Evolutionary conservation across 2,888 invertebrate genomes (phyloP), one percentile per base, ranked within the genome.

Genomic region (Trichopria drosophilae): DNA sequence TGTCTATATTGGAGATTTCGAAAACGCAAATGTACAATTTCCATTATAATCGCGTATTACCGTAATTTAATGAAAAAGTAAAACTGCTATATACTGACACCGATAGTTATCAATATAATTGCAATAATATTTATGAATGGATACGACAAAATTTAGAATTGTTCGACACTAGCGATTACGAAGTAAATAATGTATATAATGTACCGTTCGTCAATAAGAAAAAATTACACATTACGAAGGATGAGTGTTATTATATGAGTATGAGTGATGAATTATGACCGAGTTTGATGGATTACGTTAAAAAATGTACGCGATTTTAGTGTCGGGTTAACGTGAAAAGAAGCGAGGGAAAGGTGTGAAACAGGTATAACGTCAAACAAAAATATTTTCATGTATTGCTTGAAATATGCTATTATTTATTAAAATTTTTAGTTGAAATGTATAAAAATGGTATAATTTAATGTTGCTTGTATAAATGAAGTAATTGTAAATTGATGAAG

Each of bases 21-120:
- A 66, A 68, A 57, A 56, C 57, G 5, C 47, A 61, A 16, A 65
- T 76, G 62, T 73, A 72, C 43, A 55, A 60, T 7, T 68, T 67
- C 47, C 63, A 63, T 51, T 64, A 63, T 40, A 51, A 62, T 28
- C 60, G 54, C 40, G 55, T 68, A 49, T n/a, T n/a, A n/a, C n/a
- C n/a, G n/a, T n/a, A n/a, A n/a, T n/a, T n/a, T n/a, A n/a, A n/a
- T n/a, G n/a, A n/a, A n/a, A n/a, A n/a, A n/a, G n/a, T n/a, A n/a
- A n/a, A n/a, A n/a, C n/a, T n/a, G n/a, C n/a, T n/a, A n/a, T n/a
- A n/a, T n/a, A n/a, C n/a, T n/a, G n/a, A n/a, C n/a, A n/a, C n/a
- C n/a, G n/a, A n/a, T n/a, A n/a, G n/a, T n/a, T n/a, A n/a, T n/a
- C n/a, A n/a, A n/a, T n/a, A n/a, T n/a, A n/a, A n/a, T n/a, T n/a